phyloP scores from a whole-genome alignment of 2,113 vertebrate genomes.

The Oostethus manadensis region DNA sequence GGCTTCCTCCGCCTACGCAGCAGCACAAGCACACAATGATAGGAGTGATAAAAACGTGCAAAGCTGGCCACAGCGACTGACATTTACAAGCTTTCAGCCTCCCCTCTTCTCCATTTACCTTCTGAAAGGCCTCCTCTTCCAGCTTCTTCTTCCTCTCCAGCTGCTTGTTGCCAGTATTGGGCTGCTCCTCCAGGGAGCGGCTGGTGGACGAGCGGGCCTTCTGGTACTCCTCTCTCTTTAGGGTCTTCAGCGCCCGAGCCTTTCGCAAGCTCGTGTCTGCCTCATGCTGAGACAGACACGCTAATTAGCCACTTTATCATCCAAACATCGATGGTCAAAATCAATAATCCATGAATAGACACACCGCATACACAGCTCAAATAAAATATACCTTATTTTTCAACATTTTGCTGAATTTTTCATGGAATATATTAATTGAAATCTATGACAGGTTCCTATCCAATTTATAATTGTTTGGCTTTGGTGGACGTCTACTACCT shows the following conservation, averaged over 20 bases:
- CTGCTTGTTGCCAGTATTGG: slow-evolving; percentile 75
- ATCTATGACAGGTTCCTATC: too few relatives aligned
- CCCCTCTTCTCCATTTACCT: slow-evolving; percentile 64
- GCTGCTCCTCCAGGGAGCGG: slow-evolving; percentile 86
- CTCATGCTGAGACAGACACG: slow-evolving; percentile 76
- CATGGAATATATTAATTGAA: too few relatives aligned
- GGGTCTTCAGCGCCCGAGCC: slow-evolving; percentile 76
- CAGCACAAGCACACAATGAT: neutral
- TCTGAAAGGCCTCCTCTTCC: slow-evolving; percentile 90
- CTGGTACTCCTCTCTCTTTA: slow-evolving; percentile 89
- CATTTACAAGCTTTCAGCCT: neutral
- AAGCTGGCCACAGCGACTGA: neutral
- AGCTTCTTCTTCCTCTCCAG: slow-evolving; percentile 86
- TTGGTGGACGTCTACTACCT: too few relatives aligned
- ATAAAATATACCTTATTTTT: too few relatives aligned
- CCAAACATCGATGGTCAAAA: neutral
- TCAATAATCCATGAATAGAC: slow-evolving; percentile 11
- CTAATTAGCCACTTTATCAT: slow-evolving; percentile 1
- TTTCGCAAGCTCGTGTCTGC: slow-evolving; percentile 82
- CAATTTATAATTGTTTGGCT: too few relatives aligned
- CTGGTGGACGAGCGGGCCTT: slow-evolving; percentile 81
- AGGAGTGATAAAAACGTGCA: neutral
- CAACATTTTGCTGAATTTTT: too few relatives aligned
- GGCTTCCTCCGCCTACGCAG: slow-evolving; percentile 85
- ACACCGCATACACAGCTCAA: neutral